Evolutionary conservation across 2,797 vertebrate genomes (phyloP), one percentile per base, ranked within the genome.

Genomic region (Tokudaia tokunoshimensis): DNA sequence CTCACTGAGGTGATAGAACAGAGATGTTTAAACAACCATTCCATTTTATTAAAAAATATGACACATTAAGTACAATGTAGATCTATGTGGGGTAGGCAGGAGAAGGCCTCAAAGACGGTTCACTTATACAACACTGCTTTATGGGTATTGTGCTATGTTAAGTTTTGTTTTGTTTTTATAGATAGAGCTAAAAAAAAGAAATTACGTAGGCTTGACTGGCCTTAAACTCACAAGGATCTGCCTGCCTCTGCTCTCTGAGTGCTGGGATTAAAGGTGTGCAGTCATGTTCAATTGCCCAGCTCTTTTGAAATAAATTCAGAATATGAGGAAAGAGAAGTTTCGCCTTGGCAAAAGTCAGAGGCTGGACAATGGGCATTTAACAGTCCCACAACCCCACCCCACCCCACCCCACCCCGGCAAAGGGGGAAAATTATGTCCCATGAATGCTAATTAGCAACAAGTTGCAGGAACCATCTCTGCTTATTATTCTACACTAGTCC

Each of bases 391-490:
- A 31, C 15, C 41, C 72, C 72, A 52, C 12, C 12, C 52, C 52
- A 52, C 52, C 52, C 52, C 3, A 41, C 41, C 41, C 6, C 22
- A 31, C 15, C 41, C 72, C 72, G 41, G 67, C 85, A 75, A 50
- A 83, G 26, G 31, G 37, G 34, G 29, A 19, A 57, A 75, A 52
- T 59, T 29, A 72, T 57, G 47, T 75, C 59, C 44, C 20, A 29
- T 76, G 47, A 37, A 83, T 74, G 37, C 7, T 96, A 90, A 97
- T 96, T 93, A 90, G 55, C 86, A 97, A 84, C 70, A 31, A 92
- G n/a, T n/a, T 19, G 19, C n/a, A 24, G 79, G 65, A 37, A 75
- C 6, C 1, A 4, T 2, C 47, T 81, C 67, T 63, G 41, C 92
- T 85, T 61, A 20, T 50, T n/a, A 20, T 50, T 83, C 83, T 55